A percentile compares a stretch with the other conserved stretches of the same genome.
phyloP scores from a whole-genome alignment of 2,888 invertebrate genomes.

The Sicus ferrugineus region DNA sequence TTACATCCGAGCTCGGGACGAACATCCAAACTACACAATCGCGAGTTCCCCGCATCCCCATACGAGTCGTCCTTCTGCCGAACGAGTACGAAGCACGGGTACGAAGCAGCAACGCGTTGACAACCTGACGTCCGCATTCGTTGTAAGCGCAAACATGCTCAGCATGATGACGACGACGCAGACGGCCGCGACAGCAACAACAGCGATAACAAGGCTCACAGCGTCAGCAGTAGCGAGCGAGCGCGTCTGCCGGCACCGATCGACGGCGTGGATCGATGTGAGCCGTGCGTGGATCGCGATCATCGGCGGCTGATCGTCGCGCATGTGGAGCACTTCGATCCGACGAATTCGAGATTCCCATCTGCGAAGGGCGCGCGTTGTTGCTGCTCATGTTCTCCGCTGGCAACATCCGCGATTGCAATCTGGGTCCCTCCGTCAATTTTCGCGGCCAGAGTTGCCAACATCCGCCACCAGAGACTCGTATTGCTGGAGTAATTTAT shows the following conservation, averaged over 20 bases:
- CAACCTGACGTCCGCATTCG: constrained; percentile 22
- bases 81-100: too few relatives aligned
- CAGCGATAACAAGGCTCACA: constrained; percentile 4
- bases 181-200: constrained; percentile 9
- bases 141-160: constrained; percentile 29
- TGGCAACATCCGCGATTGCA: constrained; percentile 24
- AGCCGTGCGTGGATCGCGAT: constrained; percentile 16
- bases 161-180: constrained; percentile 16
- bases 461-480: not conserved
- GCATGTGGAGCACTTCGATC: constrained; percentile 22
- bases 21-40: too few relatives aligned
- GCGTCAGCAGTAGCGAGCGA: constrained; percentile 1
- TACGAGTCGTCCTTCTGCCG: too few relatives aligned
- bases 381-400: constrained; percentile 25
- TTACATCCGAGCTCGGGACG: too few relatives aligned
- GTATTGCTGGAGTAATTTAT: not conserved
- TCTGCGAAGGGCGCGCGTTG: constrained; percentile 9
- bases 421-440: constrained; percentile 4
- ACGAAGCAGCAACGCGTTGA: constrained; percentile 23
- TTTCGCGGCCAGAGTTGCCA: constrained; percentile 7
- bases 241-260: constrained; percentile 11
- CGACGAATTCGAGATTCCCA: constrained; percentile 18
- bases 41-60: not conserved
- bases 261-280: constrained; percentile 19
- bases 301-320: constrained; percentile 26